Evolutionary conservation across 2,888 invertebrate genomes (phyloP).

Genomic region (Ophion ellenae): DNA sequence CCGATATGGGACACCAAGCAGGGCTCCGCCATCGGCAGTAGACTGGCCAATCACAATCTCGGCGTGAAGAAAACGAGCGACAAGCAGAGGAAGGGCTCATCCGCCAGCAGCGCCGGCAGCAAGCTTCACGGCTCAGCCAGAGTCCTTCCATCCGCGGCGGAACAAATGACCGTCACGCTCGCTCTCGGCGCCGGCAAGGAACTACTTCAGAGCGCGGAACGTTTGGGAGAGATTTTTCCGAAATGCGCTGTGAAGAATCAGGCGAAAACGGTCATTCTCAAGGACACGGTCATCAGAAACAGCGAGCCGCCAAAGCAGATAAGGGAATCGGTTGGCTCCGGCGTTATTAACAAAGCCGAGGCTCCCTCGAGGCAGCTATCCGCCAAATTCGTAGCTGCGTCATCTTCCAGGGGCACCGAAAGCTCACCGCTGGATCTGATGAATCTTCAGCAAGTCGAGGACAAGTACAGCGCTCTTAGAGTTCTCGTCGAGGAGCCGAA

Average conservation of each 20-base stretch:
- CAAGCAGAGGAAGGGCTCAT: constrained; percentile 74
- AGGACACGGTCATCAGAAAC: constrained; percentile 81
- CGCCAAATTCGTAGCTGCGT: constrained; percentile 52
- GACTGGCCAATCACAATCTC: constrained; percentile 84
- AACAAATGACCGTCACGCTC: constrained; percentile 8
- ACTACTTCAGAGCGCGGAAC: constrained; percentile 57
- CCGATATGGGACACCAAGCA: constrained; percentile 79
- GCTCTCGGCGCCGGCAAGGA: constrained; percentile 37
- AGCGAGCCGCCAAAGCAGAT: constrained; percentile 73
- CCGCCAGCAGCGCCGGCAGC: constrained; percentile 44
- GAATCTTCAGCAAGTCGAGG: constrained; percentile 81
- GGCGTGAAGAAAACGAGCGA: constrained; percentile 80
- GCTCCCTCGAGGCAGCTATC: constrained; percentile 23
- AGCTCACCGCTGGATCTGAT: constrained; percentile 78
- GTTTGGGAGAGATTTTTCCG: constrained; percentile 77
- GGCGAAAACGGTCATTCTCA: constrained; percentile 81
- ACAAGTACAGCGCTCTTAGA: constrained; percentile 84
- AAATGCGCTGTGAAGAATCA: constrained; percentile 81
- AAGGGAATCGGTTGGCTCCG: constrained; percentile 18
- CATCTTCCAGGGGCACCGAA: constrained; percentile 26
- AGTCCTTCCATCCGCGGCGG: not conserved
- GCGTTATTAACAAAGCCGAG: constrained; percentile 56
- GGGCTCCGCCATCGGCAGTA: constrained; percentile 83
- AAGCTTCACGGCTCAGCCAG: constrained; percentile 40
- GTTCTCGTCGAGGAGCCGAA: constrained; percentile 78